Evolutionary conservation across 2,888 invertebrate species (phyloP).

Genomic region (Agonopterix heracliana): DNA sequence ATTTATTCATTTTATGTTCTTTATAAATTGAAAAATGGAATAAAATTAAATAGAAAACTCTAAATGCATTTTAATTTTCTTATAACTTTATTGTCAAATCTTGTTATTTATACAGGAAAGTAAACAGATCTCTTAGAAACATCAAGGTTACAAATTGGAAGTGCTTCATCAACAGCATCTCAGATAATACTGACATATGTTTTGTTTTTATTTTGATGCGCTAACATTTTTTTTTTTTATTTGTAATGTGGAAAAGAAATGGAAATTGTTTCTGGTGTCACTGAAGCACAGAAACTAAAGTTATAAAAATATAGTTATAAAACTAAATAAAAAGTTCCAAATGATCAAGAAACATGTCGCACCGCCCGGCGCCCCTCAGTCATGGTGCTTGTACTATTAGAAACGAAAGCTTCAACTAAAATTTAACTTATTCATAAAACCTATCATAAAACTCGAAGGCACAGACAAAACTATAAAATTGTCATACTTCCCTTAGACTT

Average conservation of each 20-base stretch:
- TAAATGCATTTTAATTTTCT: slow-evolving; percentile 30
- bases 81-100: slow-evolving; percentile 64
- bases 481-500: neutral
- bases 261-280: slow-evolving; percentile 30
- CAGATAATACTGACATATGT: slow-evolving; percentile 46
- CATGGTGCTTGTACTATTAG: slow-evolving; percentile 37
- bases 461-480: slow-evolving; percentile 10
- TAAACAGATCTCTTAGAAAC: slow-evolving; percentile 37
- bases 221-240: neutral
- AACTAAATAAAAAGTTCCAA: slow-evolving; percentile 62
- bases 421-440: slow-evolving; percentile 29
- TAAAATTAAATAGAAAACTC: too few species aligned
- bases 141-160: slow-evolving; percentile 25
- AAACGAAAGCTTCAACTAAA: slow-evolving; percentile 28
- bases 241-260: neutral
- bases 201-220: neutral
- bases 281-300: slow-evolving; percentile 49
- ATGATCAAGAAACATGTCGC: slow-evolving; percentile 27
- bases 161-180: slow-evolving; percentile 51
- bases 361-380: slow-evolving; percentile 48
- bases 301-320: slow-evolving; percentile 55
- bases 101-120: slow-evolving; percentile 44
- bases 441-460: slow-evolving; percentile 27
- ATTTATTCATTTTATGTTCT: too few species aligned
- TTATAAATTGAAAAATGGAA: too few species aligned